phyloP scores from a whole-genome alignment of 2,888 invertebrate species.

The Drosophila anceps region DNA sequence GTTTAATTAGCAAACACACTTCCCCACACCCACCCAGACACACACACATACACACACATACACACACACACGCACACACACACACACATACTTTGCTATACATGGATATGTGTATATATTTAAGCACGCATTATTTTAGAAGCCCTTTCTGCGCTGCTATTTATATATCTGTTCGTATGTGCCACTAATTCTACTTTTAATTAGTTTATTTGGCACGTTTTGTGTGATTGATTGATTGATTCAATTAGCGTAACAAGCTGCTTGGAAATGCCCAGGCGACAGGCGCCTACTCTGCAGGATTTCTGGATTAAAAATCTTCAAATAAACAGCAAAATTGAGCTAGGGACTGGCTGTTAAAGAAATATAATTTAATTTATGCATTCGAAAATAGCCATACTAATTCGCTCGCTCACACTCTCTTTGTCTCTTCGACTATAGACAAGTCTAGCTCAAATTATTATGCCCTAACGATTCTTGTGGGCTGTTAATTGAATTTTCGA shows the following conservation, averaged over 20 bases:
- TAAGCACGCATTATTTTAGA: slow-evolving; percentile 42
- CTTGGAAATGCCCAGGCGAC: slow-evolving; percentile 3
- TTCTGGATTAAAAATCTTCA: neutral
- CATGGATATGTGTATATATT: neutral
- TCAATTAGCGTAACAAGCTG: slow-evolving; percentile 56
- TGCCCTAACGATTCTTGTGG: slow-evolving; percentile 1
- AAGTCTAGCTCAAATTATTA: neutral
- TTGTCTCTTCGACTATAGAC: neutral
- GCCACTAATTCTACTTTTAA: slow-evolving; percentile 72
- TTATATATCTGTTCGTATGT: slow-evolving; percentile 44
- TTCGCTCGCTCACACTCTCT: neutral
- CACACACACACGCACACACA: neutral
- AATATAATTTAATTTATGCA: neutral
- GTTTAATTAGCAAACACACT: slow-evolving; percentile 73
- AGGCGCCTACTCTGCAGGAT: slow-evolving; percentile 5
- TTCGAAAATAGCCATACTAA: neutral
- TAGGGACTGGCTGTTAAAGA: too few relatives aligned
- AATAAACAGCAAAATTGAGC: slow-evolving; percentile 4
- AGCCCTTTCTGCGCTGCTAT: slow-evolving; percentile 45
- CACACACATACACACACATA: slow-evolving; percentile 11
- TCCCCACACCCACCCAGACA: slow-evolving; percentile 14
- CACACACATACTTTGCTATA: too few relatives aligned
- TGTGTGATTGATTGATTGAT: slow-evolving; percentile 70
- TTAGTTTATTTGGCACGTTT: slow-evolving; percentile 70
- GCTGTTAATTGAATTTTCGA: neutral